A percentile compares a stretch with the other conserved stretches of the same genome.
phyloP scores from a whole-genome alignment of 2,888 invertebrate species.

The Zaprionus obscuricornis region DNA sequence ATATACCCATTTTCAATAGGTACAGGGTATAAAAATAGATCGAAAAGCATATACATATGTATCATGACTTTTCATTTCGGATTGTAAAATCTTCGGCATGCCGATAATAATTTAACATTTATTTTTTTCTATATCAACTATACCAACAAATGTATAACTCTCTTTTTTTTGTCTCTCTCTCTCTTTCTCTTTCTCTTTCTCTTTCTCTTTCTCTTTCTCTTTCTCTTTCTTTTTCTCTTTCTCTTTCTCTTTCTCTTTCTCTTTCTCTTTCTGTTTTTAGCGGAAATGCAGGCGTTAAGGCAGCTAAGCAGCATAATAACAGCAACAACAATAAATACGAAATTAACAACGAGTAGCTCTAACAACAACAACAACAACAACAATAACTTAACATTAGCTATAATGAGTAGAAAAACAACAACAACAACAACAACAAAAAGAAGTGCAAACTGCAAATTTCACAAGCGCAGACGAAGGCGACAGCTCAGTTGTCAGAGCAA shows the following conservation, averaged over 20 bases:
- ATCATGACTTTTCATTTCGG: too few species aligned
- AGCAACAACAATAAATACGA: conserved; percentile 35
- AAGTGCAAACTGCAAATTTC: conserved; percentile 35
- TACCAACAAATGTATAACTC: too few species aligned
- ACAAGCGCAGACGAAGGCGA: conserved; percentile 62
- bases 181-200: neutral
- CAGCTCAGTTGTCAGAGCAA: conserved; percentile 9
- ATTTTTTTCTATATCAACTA: too few species aligned
- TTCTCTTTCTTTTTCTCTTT: neutral
- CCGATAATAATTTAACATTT: too few species aligned
- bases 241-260: neutral
- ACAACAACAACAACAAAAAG: conserved; percentile 22
- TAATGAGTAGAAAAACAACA: conserved; percentile 19
- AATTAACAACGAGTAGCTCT: conserved; percentile 39
- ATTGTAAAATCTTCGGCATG: too few species aligned
- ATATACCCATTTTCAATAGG: too few species aligned
- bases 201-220: neutral
- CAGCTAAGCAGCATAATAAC: conserved; percentile 31
- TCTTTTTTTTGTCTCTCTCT: too few species aligned
- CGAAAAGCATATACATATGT: too few species aligned
- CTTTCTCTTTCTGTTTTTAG: neutral
- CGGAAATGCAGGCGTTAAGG: conserved; percentile 53
- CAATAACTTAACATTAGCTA: conserved; percentile 20
- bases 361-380: conserved; percentile 18
- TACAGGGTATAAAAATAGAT: too few species aligned